These are phyloP conservation scores for Puma concolor DNA, from an alignment of 2,113 vertebrate species.

Conservation along the genomic window DNA sequence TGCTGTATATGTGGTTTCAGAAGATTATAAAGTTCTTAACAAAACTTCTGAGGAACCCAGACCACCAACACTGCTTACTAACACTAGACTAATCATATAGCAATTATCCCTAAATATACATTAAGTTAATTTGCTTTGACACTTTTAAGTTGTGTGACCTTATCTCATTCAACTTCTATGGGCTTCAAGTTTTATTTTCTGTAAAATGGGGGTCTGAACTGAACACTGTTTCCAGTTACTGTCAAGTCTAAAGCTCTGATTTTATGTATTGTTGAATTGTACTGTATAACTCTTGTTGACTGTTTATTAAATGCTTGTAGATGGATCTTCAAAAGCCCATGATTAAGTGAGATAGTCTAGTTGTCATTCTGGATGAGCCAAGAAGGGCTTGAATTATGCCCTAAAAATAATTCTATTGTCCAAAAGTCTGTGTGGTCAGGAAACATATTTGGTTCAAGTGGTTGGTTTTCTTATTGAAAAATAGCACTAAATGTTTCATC, in stretches of 20 bases:
- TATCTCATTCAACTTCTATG: background rate
- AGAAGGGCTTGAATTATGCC: background rate
- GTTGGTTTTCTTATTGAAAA: slow-evolving; percentile 20
- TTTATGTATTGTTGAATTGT: background rate
- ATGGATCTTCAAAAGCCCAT: background rate
- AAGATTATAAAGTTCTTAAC: background rate
- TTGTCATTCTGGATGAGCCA: background rate
- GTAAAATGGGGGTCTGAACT: background rate
- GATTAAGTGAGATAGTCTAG: background rate
- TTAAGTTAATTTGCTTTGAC: background rate
- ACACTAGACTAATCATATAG: background rate
- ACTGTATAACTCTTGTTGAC: background rate
- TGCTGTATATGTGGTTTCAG: background rate
- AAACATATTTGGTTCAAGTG: slow-evolving; percentile 16
- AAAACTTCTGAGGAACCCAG: background rate
- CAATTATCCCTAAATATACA: background rate
- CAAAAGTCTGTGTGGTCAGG: background rate
- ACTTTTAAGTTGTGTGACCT: background rate
- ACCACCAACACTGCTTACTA: background rate
- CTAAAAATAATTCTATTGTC: background rate
- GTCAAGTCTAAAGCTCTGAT: background rate
- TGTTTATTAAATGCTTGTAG: slow-evolving; percentile 42
- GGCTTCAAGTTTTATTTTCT: background rate
- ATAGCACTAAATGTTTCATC: background rate
- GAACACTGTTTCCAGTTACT: background rate